These are phyloP conservation scores for Sceloporus tristichus DNA, from an alignment of 2,113 vertebrate species.

Conservation along the genomic window DNA sequence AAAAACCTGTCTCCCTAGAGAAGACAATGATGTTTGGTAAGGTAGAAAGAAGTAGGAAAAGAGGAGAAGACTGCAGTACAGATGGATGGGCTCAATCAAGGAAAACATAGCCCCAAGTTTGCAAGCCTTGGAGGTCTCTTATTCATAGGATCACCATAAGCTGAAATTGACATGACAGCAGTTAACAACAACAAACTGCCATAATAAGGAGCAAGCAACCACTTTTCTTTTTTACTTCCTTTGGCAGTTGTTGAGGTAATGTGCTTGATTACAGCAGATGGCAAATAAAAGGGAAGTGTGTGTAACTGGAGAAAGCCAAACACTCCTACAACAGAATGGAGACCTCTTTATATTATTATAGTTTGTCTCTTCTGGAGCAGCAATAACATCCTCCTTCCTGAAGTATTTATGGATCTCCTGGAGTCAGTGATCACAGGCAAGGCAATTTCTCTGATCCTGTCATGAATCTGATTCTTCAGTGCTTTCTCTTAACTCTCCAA, in stretches of 20 bases:
- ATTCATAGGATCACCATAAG: too few relatives aligned
- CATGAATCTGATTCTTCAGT: constrained; percentile 11
- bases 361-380: neutral
- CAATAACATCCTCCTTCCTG: constrained; percentile 50
- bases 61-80: too few relatives aligned
- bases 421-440: neutral
- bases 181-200: too few relatives aligned
- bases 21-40: too few relatives aligned
- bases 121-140: too few relatives aligned
- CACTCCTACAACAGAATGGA: constrained; percentile 3
- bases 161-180: too few relatives aligned
- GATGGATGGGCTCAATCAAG: too few relatives aligned
- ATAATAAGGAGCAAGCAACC: neutral
- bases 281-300: constrained; percentile 29
- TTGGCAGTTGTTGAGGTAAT: constrained; percentile 16
- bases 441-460: neutral
- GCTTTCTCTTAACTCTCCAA: neutral
- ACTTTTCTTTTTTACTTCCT: constrained; percentile 48
- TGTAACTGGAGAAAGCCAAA: neutral
- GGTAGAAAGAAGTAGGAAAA: too few relatives aligned
- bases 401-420: constrained; percentile 9
- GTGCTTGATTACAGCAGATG: neutral
- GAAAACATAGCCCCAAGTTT: too few relatives aligned
- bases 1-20: too few relatives aligned
- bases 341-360: constrained; percentile 31